Conservation (phyloP, 92 coral and sea anemone genomes). For the Porites evermanni region DNA sequence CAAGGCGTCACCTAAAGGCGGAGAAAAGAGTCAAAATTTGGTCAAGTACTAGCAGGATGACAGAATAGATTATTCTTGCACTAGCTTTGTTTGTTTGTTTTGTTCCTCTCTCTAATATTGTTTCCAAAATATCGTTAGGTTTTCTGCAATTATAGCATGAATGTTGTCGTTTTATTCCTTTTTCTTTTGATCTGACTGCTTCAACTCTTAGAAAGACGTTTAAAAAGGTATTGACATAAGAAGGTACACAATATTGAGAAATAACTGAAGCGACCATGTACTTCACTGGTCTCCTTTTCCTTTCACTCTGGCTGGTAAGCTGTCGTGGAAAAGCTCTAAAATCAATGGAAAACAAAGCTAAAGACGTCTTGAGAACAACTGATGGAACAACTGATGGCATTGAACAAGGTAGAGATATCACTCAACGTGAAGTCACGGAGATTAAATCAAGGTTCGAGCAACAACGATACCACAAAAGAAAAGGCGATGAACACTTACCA, state of each 20-base stretch:
- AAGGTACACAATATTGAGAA: neutral
- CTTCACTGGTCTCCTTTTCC: neutral
- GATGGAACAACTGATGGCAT: neutral
- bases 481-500: neutral
- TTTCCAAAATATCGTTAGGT: too few relatives aligned
- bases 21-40: constrained; percentile 8
- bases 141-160: too few relatives aligned
- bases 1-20: neutral
- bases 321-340: neutral
- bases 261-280: neutral
- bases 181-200: too few relatives aligned
- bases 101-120: neutral
- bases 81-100: neutral
- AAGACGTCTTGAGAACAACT: neutral
- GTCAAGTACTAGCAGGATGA: constrained; percentile 2
- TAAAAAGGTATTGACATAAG: neutral
- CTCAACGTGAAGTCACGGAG: neutral
- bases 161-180: too few relatives aligned
- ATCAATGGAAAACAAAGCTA: neutral
- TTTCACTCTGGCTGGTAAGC: neutral
- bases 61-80: neutral
- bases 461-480: neutral
- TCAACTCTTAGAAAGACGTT: too few relatives aligned
- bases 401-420: neutral
- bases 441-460: constrained; percentile 15